Evolutionary conservation across 2,113 vertebrate genomes (phyloP).

Genomic region (Tetrax tetrax): DNA sequence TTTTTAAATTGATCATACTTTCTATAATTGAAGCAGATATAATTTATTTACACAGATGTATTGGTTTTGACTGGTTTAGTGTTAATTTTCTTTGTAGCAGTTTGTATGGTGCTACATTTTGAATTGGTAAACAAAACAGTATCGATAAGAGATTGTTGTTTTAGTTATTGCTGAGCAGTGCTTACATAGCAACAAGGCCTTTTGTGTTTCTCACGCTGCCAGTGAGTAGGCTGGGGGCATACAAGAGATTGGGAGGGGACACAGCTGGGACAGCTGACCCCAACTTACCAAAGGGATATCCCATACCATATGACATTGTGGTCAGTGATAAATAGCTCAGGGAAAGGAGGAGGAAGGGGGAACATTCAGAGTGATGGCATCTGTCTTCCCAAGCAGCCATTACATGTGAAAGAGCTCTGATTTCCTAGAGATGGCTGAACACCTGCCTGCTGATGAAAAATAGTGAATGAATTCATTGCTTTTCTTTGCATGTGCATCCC

Average conservation of each 20-base stretch:
- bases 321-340: neutral
- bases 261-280: neutral
- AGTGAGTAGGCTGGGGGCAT: neutral
- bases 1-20: neutral
- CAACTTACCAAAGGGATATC: neutral
- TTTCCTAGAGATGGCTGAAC: neutral
- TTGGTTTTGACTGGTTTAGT: neutral
- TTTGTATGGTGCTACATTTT: neutral
- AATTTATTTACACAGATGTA: neutral
- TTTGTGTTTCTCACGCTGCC: neutral
- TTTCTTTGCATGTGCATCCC: neutral
- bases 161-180: neutral
- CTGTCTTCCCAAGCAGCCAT: neutral
- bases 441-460: neutral
- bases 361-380: neutral
- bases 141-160: neutral
- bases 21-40: neutral
- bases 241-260: neutral
- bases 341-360: neutral
- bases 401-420: rapidly evolving
- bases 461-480: neutral
- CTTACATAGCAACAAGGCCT: neutral
- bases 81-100: neutral
- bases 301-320: neutral
- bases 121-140: neutral